Percentiles rank a stretch among this genome's conserved stretches.
Conservation (phyloP, 2,797 vertebrate genomes). For the Mormyrus hasselquistii region DNA sequence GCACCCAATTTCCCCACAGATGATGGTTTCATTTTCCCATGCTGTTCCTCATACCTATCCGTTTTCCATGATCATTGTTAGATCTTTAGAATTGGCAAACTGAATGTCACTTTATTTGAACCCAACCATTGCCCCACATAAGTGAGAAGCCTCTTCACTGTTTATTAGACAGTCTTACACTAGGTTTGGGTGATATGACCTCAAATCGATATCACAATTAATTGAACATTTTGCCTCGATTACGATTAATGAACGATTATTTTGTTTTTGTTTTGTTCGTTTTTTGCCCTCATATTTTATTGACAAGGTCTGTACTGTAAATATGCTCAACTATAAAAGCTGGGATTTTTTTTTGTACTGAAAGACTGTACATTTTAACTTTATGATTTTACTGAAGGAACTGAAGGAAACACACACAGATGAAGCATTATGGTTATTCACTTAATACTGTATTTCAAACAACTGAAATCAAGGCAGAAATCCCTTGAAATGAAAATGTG, state of each 20-base stretch:
- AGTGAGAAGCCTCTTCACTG: neutral
- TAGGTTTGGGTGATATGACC: neutral
- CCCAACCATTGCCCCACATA: neutral
- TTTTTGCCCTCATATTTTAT: neutral
- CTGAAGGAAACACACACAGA: neutral
- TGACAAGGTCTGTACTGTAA: neutral
- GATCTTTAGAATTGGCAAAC: neutral
- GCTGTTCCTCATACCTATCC: neutral
- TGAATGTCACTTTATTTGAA: neutral
- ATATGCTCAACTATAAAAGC: neutral
- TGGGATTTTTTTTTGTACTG: neutral
- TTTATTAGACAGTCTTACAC: neutral
- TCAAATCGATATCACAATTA: neutral
- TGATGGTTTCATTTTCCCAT: neutral
- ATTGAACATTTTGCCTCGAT: neutral
- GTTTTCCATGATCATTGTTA: neutral
- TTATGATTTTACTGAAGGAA: neutral
- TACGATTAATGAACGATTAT: neutral
- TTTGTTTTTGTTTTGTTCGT: neutral
- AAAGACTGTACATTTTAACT: neutral
- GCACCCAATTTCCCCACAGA: neutral
- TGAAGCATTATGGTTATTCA: neutral
- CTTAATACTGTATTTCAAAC: neutral
- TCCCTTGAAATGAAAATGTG: neutral
- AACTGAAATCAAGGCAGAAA: neutral